These are phyloP conservation scores for Sander lucioperca DNA, from an alignment of 2,113 vertebrate species.

Conservation along the genomic window DNA sequence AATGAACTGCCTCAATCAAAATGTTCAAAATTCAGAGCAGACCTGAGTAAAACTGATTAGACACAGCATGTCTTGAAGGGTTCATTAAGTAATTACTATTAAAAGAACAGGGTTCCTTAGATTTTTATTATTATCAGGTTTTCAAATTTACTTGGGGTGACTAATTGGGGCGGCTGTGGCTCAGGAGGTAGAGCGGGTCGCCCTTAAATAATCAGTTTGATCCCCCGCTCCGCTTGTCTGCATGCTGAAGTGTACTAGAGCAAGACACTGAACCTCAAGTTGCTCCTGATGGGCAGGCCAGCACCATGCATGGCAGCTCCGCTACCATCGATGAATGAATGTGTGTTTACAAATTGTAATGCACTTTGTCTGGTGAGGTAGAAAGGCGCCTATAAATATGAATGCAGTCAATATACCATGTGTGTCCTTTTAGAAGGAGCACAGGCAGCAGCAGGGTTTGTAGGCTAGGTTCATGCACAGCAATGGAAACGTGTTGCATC, in stretches of 20 bases:
- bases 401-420: neutral
- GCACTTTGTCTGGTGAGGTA: too few relatives aligned
- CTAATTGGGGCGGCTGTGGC: neutral
- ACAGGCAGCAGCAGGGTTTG: neutral
- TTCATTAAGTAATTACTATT: conserved; percentile 2
- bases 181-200: too few relatives aligned
- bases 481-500: neutral
- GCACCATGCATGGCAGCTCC: too few relatives aligned
- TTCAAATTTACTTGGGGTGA: neutral
- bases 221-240: too few relatives aligned
- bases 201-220: too few relatives aligned
- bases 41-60: conserved; percentile 15
- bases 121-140: neutral
- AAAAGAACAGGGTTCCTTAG: neutral
- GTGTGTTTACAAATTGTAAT: too few relatives aligned
- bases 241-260: too few relatives aligned
- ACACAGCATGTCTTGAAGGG: neutral
- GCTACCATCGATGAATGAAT: too few relatives aligned
- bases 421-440: neutral
- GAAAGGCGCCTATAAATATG: too few relatives aligned
- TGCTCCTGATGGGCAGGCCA: too few relatives aligned
- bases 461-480: neutral
- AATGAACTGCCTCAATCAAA: conserved; percentile 13
- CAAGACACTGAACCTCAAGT: too few relatives aligned
- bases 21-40: conserved; percentile 21